These are phyloP conservation scores for Microctonus hyperodae DNA, from an alignment of 2,888 invertebrate species.

Conservation along the genomic window DNA sequence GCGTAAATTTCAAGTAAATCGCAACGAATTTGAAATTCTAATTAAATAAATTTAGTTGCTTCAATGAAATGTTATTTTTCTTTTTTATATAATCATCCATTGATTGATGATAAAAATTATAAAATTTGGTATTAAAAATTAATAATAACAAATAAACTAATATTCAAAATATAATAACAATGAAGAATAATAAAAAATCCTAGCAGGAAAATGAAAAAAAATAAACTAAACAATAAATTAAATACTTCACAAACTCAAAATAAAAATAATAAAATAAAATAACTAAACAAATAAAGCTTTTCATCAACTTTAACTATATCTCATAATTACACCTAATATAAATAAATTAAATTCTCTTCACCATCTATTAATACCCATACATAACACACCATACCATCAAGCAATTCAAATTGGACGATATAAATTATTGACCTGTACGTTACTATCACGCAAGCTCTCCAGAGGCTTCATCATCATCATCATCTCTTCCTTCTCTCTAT, in stretches of 20 bases:
- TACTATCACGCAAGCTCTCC: conserved; percentile 10
- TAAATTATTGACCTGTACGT: conserved; percentile 29
- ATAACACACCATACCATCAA: background rate
- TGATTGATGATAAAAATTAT: too few relatives aligned
- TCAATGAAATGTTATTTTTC: too few relatives aligned
- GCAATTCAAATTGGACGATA: conserved; percentile 30
- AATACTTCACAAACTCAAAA: too few relatives aligned
- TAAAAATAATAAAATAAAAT: background rate
- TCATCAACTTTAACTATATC: background rate
- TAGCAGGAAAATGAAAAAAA: too few relatives aligned
- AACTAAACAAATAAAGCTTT: background rate
- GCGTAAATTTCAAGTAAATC: too few relatives aligned
- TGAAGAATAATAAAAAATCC: too few relatives aligned
- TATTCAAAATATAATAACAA: too few relatives aligned
- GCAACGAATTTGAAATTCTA: too few relatives aligned
- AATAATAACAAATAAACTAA: background rate
- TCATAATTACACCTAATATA: conserved; percentile 25
- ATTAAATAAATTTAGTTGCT: too few relatives aligned
- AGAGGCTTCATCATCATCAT: conserved; percentile 26
- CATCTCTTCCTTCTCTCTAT: background rate
- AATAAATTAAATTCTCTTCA: conserved; percentile 26
- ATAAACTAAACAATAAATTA: too few relatives aligned
- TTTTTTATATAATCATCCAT: too few relatives aligned
- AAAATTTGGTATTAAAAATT: too few relatives aligned
- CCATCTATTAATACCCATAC: conserved; percentile 19